Conservation (phyloP, 2,113 vertebrate species). For the Mastomys coucha region DNA sequence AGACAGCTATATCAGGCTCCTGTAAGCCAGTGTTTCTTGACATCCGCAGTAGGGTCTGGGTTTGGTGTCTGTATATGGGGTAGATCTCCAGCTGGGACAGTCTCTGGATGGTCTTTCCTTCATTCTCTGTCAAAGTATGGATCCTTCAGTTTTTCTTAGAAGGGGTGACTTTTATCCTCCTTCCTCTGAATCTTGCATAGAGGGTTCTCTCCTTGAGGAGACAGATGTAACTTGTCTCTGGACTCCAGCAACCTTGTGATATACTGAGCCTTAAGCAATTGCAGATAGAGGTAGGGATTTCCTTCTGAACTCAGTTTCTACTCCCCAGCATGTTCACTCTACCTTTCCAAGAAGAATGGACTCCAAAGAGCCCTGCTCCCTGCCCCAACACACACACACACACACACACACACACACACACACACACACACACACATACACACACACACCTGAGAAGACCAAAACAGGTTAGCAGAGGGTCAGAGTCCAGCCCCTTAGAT, state of each 20-base stretch:
- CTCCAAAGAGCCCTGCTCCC: neutral
- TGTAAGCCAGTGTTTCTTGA: too few relatives aligned
- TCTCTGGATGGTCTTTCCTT: too few relatives aligned
- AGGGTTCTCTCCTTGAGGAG: neutral
- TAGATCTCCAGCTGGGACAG: too few relatives aligned
- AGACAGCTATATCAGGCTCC: too few relatives aligned
- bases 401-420: neutral
- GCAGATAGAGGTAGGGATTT: too few relatives aligned
- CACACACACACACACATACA: neutral
- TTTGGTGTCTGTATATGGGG: too few relatives aligned
- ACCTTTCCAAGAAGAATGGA: neutral
- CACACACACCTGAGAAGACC: neutral
- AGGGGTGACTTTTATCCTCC: accelerated
- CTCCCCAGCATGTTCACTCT: neutral
- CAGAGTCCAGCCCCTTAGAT: neutral
- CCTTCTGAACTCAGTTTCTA: neutral
- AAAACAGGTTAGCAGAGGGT: neutral
- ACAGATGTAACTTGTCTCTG: too few relatives aligned
- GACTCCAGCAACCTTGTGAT: too few relatives aligned
- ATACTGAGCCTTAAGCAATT: neutral
- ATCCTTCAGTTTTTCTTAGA: too few relatives aligned
- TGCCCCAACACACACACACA: neutral
- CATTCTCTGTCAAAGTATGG: too few relatives aligned
- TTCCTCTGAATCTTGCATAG: accelerated
- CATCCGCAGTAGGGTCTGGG: too few relatives aligned